These are phyloP conservation scores for Sthenelais limicola DNA, from an alignment of 2,888 invertebrate genomes.

Conservation along the genomic window DNA sequence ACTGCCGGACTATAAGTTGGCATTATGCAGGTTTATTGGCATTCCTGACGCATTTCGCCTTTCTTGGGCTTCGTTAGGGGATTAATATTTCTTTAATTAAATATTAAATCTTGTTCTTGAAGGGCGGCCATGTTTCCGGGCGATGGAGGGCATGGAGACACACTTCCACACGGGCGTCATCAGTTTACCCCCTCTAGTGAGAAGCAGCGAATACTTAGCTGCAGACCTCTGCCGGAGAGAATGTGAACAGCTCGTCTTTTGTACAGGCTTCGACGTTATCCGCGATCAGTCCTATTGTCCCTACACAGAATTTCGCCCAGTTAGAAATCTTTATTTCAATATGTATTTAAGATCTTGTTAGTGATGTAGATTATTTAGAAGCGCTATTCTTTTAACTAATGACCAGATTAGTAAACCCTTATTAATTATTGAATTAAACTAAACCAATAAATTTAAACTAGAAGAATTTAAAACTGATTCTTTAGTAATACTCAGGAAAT, in stretches of 20 bases:
- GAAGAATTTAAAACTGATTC: too few relatives aligned
- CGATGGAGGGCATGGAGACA: background rate
- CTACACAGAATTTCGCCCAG: conserved; percentile 9
- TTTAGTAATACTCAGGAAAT: too few relatives aligned
- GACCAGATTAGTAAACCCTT: too few relatives aligned
- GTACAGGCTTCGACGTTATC: conserved; percentile 18
- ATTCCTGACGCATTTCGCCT: too few relatives aligned
- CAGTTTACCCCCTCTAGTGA: background rate
- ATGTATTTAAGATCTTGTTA: conserved; percentile 20
- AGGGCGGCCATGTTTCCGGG: conserved; percentile 10
- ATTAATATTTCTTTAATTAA: background rate
- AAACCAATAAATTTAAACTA: too few relatives aligned
- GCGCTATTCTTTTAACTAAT: too few relatives aligned
- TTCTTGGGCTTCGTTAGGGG: too few relatives aligned
- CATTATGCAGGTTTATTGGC: too few relatives aligned
- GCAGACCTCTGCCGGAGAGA: conserved; percentile 27
- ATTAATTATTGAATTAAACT: too few relatives aligned
- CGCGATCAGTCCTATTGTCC: background rate
- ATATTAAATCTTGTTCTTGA: background rate
- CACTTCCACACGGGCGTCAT: conserved; percentile 22
- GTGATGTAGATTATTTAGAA: too few relatives aligned
- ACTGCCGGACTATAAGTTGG: too few relatives aligned
- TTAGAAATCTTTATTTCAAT: background rate
- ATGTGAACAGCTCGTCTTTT: conserved; percentile 30
- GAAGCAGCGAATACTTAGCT: background rate